Base-by-base conservation (phyloP, 2,797 vertebrate genomes). In the Scarus forsteni region DNA sequence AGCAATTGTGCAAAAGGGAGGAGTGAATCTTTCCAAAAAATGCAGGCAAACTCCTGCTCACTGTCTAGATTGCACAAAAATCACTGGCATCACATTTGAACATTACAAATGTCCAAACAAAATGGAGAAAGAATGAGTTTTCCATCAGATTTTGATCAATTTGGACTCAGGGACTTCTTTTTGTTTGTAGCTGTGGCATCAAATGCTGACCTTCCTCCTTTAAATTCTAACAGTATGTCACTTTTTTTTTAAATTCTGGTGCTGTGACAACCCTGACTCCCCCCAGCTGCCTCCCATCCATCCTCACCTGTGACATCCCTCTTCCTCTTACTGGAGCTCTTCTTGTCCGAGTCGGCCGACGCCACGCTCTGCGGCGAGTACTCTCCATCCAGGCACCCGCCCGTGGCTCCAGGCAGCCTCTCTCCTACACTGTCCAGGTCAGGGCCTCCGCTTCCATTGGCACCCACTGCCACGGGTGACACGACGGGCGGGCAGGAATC, bases 261-360 rank as follows among this genome's bases (percentile, higher is more conserved):
- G 7, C 38, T 39, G 38, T 44, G 16, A 13, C 66, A 53, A 44
- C 50, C 60, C 51, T 62, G 54, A 6, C 44, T 39, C 49, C 12
- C 51, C 65, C 43, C 53, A 53, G 40, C 63, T 63, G 42, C 61
- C 53, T 42, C 7, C 60, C 66, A 60, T 67, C 65, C 7, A 8
- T 6, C 7, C 35, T 92, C 95, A 99, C 98, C 97, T 97, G 96
- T 85, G 42, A 86, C 89, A 44, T 97, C 97, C 86, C 96, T 95
- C 94, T 94, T 98, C 72, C 95, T 90, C 84, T 94, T 92, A 16
- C 15, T 93, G 88, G 91, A 77, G 15, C 94, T 82, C 87, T 96
- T 99, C 89, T 96, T 98, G 91, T 97, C 96, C 0, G 89, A 91
- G 73, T 95, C 94, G 0, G 74, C 92, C 0, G 92, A 84, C 0